phyloP scores from a whole-genome alignment of 2,797 vertebrate genomes.

The Myotis findleyi region DNA sequence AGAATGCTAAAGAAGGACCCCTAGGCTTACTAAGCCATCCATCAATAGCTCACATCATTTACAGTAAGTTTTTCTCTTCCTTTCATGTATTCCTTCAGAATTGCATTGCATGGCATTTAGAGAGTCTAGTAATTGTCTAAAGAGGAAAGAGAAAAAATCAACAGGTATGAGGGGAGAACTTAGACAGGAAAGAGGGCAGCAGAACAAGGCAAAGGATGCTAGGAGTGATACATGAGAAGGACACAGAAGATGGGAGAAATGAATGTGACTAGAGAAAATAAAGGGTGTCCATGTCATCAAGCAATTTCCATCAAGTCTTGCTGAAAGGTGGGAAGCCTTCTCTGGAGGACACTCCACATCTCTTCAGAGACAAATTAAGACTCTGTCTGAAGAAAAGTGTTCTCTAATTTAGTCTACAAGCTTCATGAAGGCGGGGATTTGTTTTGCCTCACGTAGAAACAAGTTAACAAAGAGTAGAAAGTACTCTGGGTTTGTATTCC shows the following conservation, averaged over 20 bases:
- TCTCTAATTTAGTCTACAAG: background rate
- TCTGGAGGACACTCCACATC: background rate
- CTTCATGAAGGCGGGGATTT: background rate
- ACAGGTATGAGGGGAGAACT: slow-evolving; percentile 26
- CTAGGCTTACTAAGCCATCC: background rate
- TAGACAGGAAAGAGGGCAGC: background rate
- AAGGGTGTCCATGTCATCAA: background rate
- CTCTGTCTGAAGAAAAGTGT: background rate
- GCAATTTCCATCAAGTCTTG: background rate
- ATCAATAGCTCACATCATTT: slow-evolving; percentile 31
- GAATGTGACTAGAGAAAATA: background rate
- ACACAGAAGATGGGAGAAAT: background rate
- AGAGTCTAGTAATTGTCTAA: background rate
- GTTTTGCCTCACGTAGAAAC: background rate
- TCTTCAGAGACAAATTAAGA: background rate
- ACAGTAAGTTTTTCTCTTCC: background rate
- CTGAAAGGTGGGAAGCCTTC: background rate
- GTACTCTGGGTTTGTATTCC: background rate
- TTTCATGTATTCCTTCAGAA: slow-evolving; percentile 38
- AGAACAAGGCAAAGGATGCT: background rate
- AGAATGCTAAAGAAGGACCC: slow-evolving; percentile 36
- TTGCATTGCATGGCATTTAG: background rate
- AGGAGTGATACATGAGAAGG: background rate
- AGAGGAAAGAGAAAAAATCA: background rate
- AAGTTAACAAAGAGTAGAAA: background rate